Evolutionary conservation across 2,113 vertebrate genomes (phyloP), one percentile per base, ranked within the genome.

Genomic region (Nibea albiflora): DNA sequence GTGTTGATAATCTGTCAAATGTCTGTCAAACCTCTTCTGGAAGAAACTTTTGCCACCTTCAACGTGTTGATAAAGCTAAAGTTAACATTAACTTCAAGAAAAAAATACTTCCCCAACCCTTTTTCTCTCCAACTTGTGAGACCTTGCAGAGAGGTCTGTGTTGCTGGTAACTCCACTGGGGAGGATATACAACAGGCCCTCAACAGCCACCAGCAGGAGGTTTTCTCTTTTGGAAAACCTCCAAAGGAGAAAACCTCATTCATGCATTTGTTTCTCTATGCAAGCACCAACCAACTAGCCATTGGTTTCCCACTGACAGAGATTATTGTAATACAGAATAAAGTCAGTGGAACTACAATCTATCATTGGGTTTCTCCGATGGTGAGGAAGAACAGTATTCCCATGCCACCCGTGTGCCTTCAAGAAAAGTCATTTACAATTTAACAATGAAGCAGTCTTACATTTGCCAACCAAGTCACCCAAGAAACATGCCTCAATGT

Each of bases 351-450:
- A 81, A 63, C 39, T 14, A 52, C 50, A 11, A 62, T 26, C 16
- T 22, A 62, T 31, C 49, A 4, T 28, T 0, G 8, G 35, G 12
- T 44, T 57, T 50, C 39, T 65, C 11, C 20, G 3, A 47, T 24
- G 57, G 8, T 53, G 31, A 20, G 4, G 50, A 16, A 35, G 7
- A 68, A 39, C n/a, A 54, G 28, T 71, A 8, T 50, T 22, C 54
- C 61, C 56, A 11, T 31, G 11, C 4, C 9, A 71, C 39, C 24
- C 5, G 11, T 63, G 52, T 19, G 20, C 19, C 46, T 64, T 20
- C 26, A 77, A 42, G 26, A 35, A 76, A 73, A 73, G 39, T 19
- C 4, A 56, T 60, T 57, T 42, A 66, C 20, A 39, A 39, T 39
- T 19, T 24, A 56, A 73, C 58, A 65, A 60, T 19, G 53, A 61